Evolutionary conservation across 2,888 invertebrate species (phyloP).

Genomic region (Perizoma affinitatum): DNA sequence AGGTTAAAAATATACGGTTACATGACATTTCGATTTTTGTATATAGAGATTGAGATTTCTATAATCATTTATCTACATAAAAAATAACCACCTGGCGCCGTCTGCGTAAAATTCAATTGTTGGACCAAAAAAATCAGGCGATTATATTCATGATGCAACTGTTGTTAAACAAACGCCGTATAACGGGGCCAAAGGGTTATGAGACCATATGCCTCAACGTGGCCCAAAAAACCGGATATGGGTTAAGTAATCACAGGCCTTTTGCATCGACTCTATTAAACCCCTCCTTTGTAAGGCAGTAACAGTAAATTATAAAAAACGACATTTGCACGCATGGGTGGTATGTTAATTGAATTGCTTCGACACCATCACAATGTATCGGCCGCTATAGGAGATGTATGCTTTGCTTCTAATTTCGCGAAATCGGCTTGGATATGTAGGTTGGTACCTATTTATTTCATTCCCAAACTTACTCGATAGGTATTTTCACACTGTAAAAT

Average conservation of each 20-base stretch:
- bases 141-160: constrained; percentile 76
- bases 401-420: constrained; percentile 48
- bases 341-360: constrained; percentile 70
- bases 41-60: constrained; percentile 32
- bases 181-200: constrained; percentile 84
- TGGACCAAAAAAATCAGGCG: constrained; percentile 57
- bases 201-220: constrained; percentile 67
- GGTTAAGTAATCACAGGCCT: constrained; percentile 80
- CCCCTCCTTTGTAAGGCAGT: constrained; percentile 68
- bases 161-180: constrained; percentile 64
- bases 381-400: constrained; percentile 46
- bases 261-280: constrained; percentile 70
- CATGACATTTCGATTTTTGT: constrained; percentile 22
- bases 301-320: constrained; percentile 69
- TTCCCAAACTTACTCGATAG: too few species aligned
- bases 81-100: constrained; percentile 66
- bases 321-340: constrained; percentile 68
- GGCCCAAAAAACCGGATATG: constrained; percentile 74
- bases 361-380: constrained; percentile 53
- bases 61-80: constrained; percentile 39
- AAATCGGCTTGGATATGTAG: constrained; percentile 42
- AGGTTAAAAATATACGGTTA: constrained; percentile 1
- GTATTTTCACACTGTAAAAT: too few species aligned
- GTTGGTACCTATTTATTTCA: background rate
- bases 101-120: constrained; percentile 48